Percentiles rank a stretch among this genome's conserved stretches.
These are phyloP conservation scores for Tarsius wallacei DNA, from an alignment of 2,797 vertebrate species.

Conservation along the genomic window DNA sequence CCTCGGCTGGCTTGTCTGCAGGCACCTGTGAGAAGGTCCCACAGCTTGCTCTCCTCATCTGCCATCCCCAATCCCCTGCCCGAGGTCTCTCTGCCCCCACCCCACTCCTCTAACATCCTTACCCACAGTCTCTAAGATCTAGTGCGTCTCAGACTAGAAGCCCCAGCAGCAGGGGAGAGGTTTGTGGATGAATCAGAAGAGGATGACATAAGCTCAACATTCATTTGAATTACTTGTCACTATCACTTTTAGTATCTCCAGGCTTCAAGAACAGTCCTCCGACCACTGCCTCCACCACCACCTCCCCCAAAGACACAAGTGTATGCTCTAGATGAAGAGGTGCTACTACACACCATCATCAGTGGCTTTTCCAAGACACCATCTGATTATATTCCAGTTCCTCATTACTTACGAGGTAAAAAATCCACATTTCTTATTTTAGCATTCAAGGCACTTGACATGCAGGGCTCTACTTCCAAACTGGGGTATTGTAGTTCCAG, in stretches of 20 bases:
- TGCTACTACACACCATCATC: background rate
- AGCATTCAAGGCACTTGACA: constrained; percentile 50
- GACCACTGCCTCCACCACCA: background rate
- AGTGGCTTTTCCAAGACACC: background rate
- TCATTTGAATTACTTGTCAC: background rate
- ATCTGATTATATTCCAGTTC: background rate
- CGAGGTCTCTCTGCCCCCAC: background rate
- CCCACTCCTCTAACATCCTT: background rate
- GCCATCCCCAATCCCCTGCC: background rate
- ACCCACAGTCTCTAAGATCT: background rate
- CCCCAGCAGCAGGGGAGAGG: background rate
- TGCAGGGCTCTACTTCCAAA: constrained; percentile 18
- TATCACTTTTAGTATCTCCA: background rate
- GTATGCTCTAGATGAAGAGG: background rate
- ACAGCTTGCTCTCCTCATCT: background rate
- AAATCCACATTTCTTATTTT: constrained; percentile 57
- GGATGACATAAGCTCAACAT: background rate
- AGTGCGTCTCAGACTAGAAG: background rate
- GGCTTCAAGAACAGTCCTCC: background rate
- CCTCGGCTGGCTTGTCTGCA: background rate
- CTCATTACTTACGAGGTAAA: constrained; percentile 13
- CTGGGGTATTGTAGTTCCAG: background rate
- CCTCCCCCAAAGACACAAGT: background rate
- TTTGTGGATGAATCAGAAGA: background rate
- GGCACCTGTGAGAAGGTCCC: background rate